A percentile compares a stretch with the other conserved stretches of the same genome.
Conservation (phyloP, 2,797 vertebrate species). For the Sebastes matsubarae region DNA sequence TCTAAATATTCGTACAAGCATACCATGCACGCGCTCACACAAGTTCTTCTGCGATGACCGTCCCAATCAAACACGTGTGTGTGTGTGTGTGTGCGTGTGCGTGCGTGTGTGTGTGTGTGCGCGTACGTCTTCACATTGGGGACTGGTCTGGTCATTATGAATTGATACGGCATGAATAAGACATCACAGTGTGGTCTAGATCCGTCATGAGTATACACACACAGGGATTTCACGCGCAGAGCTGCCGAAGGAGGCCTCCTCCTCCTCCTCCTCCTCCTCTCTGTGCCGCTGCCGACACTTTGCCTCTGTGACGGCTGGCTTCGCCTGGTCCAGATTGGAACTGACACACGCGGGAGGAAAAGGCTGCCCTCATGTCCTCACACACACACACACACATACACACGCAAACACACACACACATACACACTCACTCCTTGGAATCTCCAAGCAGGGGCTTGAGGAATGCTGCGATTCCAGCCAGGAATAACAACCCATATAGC, state of each 20-base stretch:
- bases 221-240: constrained; percentile 70
- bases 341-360: constrained; percentile 69
- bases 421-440: constrained; percentile 40
- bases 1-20: constrained; percentile 58
- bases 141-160: constrained; percentile 80
- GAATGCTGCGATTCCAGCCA: constrained; percentile 73
- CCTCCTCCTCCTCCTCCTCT: constrained; percentile 32
- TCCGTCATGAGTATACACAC: constrained; percentile 78
- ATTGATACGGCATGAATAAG: constrained; percentile 84
- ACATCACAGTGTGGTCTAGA: constrained; percentile 81
- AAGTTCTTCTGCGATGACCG: constrained; percentile 46
- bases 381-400: constrained; percentile 26
- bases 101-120: background rate
- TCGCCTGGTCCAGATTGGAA: constrained; percentile 70
- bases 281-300: constrained; percentile 66
- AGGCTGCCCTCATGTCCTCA: constrained; percentile 61
- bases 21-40: constrained; percentile 8
- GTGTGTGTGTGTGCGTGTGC: constrained; percentile 2
- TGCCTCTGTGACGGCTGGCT: constrained; percentile 60
- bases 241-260: constrained; percentile 39
- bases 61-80: constrained; percentile 30
- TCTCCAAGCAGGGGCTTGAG: constrained; percentile 61
- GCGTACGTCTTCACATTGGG: constrained; percentile 37
- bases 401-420: background rate
- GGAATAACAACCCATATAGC: constrained; percentile 73